Evolutionary conservation across 1,140 invertebrate genomes (phyloP), one percentile per base, ranked within the genome.

Genomic region (Phortica variegata): DNA sequence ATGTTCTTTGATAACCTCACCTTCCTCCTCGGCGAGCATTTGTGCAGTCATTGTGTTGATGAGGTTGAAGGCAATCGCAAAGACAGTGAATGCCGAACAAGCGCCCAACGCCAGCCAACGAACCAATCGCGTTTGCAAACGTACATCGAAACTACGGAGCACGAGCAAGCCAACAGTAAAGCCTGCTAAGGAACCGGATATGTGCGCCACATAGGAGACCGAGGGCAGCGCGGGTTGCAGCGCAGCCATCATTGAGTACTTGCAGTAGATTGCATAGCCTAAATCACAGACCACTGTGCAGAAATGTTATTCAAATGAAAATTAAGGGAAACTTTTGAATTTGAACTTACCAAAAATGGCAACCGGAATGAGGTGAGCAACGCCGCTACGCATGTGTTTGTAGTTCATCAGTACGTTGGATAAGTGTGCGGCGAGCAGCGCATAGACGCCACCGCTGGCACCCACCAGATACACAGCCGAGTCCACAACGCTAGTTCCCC

Each of bases 51-150:
- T 82, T 36, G 84, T 86, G 61, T 89, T 87, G 81, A 90, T 85
- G 39, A 93, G 71, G 74, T 97, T 97, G 83, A 92, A 97, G 52
- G 93, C 84, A 45, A 97, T 82, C 21, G 93, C 92, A 76, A 97
- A 95, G 17, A 93, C 83, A 8, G 90, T 93, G 77, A 93, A 95
- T 0, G 90, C 87, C 0, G 88, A 85, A 79, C 95, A 97, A 1
- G 95, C 87, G 12, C 90, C 90, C 4, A 97, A 78, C 2, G 93
- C 93, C 43, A 95, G 84, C 93, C 93, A 97, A 88, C 94, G 95
- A 37, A 96, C 81, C 26, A 95, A 81, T 58, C 94, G 88, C 73
- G 95, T 91, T 78, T 94, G 90, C 0, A 94, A 80, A 43, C 91
- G 87, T 65, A 93, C 90, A 32, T 96, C 91, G 75, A 97, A 93